phyloP scores from a whole-genome alignment of 1,140 invertebrate species.

The Calycopis cecrops region DNA sequence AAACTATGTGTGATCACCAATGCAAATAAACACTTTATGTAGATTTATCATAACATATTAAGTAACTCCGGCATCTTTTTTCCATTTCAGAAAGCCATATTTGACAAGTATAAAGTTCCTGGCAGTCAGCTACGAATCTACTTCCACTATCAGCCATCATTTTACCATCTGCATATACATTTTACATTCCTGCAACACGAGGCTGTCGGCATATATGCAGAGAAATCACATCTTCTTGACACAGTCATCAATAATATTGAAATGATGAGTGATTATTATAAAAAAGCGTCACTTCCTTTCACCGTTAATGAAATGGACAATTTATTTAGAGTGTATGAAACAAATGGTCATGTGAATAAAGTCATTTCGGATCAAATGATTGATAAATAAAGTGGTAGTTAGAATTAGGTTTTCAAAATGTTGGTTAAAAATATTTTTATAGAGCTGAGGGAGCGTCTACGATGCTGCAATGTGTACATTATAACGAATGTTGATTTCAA shows the following conservation, averaged over 20 bases:
- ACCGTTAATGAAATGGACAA: conserved; percentile 79
- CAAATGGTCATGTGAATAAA: conserved; percentile 56
- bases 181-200: conserved; percentile 91
- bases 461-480: conserved; percentile 76
- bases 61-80: too few relatives aligned
- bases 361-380: conserved; percentile 49
- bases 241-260: conserved; percentile 95
- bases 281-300: conserved; percentile 85
- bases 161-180: conserved; percentile 97
- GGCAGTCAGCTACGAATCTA: conserved; percentile 87
- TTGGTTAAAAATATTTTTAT: conserved; percentile 71
- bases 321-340: conserved; percentile 72
- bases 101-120: conserved; percentile 85
- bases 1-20: too few relatives aligned
- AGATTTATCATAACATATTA: too few relatives aligned
- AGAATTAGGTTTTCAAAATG: conserved; percentile 40
- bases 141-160: conserved; percentile 97
- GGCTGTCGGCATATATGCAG: conserved; percentile 86
- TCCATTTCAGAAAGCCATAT: conserved; percentile 81
- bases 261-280: conserved; percentile 88
- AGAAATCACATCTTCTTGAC: conserved; percentile 90
- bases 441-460: conserved; percentile 73
- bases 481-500: conserved; percentile 60
- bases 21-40: too few relatives aligned
- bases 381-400: conserved; percentile 47